Evolutionary conservation across 2,797 vertebrate species (phyloP).

Genomic region (Distichodus sexfasciatus): DNA sequence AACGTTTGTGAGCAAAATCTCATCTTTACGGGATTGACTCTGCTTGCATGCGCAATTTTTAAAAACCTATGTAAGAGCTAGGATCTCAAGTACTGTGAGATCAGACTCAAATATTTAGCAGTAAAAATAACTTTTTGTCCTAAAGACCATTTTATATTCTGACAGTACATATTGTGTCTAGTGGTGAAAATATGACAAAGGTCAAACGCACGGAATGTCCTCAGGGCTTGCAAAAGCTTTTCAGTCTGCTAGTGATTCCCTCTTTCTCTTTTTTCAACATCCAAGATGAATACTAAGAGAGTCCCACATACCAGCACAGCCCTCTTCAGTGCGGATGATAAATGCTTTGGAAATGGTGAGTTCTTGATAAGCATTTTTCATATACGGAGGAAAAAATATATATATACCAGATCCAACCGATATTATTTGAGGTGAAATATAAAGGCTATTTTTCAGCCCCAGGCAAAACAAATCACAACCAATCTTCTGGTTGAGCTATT

Average conservation of each 20-base stretch:
- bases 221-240: neutral
- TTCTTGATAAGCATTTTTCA: slow-evolving; percentile 16
- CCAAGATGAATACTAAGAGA: slow-evolving; percentile 8
- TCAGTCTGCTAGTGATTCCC: slow-evolving; percentile 19
- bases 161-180: slow-evolving; percentile 8
- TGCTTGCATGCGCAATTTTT: no score
- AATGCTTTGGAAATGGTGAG: slow-evolving; percentile 6
- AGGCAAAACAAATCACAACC: slow-evolving; percentile 1
- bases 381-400: neutral
- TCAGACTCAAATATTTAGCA: no score
- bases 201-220: slow-evolving; percentile 17
- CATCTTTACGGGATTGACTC: no score
- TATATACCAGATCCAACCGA: neutral
- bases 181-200: neutral
- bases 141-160: no score
- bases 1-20: no score
- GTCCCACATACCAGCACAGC: neutral
- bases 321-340: slow-evolving; percentile 5
- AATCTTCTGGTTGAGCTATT: neutral
- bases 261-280: slow-evolving; percentile 5
- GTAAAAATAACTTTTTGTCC: no score
- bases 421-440: slow-evolving; percentile 11
- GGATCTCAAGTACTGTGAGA: no score
- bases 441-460: slow-evolving; percentile 12
- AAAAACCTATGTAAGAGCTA: no score